Conservation (phyloP, 2,888 invertebrate genomes). For the Electrophaes corylata region DNA sequence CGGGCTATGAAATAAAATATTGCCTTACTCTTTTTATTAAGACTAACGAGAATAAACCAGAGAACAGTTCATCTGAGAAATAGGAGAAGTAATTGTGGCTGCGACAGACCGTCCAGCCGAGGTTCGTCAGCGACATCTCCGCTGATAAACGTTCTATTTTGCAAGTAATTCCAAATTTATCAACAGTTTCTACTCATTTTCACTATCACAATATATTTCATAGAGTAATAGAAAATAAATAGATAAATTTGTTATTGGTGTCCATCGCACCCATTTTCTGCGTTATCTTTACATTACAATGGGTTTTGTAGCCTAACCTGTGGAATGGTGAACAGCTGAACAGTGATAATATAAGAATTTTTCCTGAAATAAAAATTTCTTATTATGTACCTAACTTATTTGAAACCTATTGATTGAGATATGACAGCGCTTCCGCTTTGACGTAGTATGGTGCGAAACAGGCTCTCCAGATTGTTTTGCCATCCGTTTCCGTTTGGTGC, state of each 20-base stretch:
- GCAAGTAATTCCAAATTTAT: slow-evolving; percentile 53
- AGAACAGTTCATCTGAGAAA: slow-evolving; percentile 54
- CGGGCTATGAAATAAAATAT: slow-evolving; percentile 25
- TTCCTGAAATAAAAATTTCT: too few species aligned
- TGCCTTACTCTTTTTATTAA: slow-evolving; percentile 23
- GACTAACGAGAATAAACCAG: slow-evolving; percentile 29
- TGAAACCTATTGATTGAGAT: too few species aligned
- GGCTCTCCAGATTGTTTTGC: too few species aligned
- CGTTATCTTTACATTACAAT: slow-evolving; percentile 58
- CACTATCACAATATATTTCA: slow-evolving; percentile 46
- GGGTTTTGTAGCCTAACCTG: slow-evolving; percentile 56
- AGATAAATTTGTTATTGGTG: slow-evolving; percentile 10
- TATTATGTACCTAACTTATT: too few species aligned
- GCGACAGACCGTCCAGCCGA: slow-evolving; percentile 42
- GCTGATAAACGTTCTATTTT: slow-evolving; percentile 54
- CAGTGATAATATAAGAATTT: too few species aligned
- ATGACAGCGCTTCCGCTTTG: too few species aligned
- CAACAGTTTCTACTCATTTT: slow-evolving; percentile 22
- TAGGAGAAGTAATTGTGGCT: slow-evolving; percentile 54
- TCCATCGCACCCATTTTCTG: slow-evolving; percentile 36
- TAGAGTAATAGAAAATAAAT: slow-evolving; percentile 31
- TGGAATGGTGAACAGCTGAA: slow-evolving; percentile 44
- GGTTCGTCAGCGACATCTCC: slow-evolving; percentile 43
- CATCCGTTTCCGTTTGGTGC: too few species aligned
- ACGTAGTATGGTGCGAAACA: too few species aligned